Conservation (phyloP, 2,797 vertebrate species). For the Echeneis naucrates region DNA sequence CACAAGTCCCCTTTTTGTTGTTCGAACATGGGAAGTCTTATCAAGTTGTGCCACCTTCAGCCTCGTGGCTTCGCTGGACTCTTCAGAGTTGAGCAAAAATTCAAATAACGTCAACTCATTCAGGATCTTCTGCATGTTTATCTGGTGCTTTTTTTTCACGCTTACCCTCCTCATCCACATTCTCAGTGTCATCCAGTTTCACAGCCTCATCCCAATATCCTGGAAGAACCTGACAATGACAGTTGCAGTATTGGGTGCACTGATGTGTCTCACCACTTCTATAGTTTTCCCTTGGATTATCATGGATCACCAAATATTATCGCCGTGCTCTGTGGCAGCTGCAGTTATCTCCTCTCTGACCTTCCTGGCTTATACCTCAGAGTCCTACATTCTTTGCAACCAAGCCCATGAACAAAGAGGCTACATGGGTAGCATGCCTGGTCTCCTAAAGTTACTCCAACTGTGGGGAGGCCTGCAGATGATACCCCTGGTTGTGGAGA, state of each 20-base stretch:
- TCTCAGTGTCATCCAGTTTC: constrained; percentile 83
- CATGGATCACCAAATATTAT: fast-evolving
- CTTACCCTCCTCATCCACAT: constrained; percentile 80
- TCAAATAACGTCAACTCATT: constrained; percentile 1
- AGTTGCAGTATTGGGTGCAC: constrained; percentile 67
- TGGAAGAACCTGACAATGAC: constrained; percentile 86
- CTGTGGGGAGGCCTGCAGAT: constrained; percentile 78
- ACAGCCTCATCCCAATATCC: constrained; percentile 84
- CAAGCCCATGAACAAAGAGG: constrained; percentile 76
- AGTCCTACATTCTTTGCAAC: constrained; percentile 70
- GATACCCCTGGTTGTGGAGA: constrained; percentile 62
- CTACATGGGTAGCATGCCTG: constrained; percentile 83
- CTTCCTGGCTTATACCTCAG: constrained; percentile 73
- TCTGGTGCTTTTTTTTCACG: constrained; percentile 85
- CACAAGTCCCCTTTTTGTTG: constrained; percentile 77
- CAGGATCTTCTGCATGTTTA: constrained; percentile 79
- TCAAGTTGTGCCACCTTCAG: constrained; percentile 80
- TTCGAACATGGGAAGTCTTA: constrained; percentile 77
- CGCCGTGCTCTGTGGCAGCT: constrained; percentile 28
- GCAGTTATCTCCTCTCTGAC: constrained; percentile 73
- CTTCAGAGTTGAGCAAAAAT: not conserved
- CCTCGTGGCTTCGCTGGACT: constrained; percentile 64
- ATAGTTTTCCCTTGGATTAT: constrained; percentile 73
- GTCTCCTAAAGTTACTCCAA: constrained; percentile 83
- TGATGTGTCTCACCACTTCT: constrained; percentile 76